Evolutionary conservation across 2,797 vertebrate species (phyloP).

Genomic region (Aphelocoma californica): DNA sequence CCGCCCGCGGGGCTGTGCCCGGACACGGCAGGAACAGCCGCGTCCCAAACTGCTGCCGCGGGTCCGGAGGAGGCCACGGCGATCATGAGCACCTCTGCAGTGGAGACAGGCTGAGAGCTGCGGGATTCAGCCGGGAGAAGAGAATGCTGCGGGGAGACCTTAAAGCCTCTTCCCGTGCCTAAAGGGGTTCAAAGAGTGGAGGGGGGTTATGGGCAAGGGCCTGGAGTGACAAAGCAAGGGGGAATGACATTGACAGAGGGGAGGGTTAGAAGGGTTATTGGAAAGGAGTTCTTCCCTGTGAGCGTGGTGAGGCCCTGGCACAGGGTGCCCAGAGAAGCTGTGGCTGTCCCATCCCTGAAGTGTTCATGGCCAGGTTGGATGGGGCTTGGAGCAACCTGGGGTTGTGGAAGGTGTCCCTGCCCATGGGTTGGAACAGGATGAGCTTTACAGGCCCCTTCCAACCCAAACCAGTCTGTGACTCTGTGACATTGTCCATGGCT

Average conservation of each 20-base stretch:
- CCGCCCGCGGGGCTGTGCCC: background rate
- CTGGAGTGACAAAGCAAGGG: background rate
- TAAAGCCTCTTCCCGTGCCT: background rate
- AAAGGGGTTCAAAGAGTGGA: background rate
- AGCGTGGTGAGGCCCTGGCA: background rate
- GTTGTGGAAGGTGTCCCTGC: background rate
- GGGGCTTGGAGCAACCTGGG: background rate
- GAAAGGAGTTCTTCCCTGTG: background rate
- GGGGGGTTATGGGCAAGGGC: background rate
- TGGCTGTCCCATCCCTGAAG: background rate
- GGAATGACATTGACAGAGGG: background rate
- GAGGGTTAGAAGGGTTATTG: background rate
- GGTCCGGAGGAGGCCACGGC: too few relatives aligned
- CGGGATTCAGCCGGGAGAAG: background rate
- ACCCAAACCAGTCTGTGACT: background rate
- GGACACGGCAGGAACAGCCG: background rate
- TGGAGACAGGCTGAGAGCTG: background rate
- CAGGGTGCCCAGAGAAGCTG: background rate
- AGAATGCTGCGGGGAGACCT: too few relatives aligned
- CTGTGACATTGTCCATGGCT: background rate
- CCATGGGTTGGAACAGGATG: background rate
- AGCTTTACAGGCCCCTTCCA: background rate
- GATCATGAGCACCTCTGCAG: background rate
- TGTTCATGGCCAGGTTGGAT: accelerated
- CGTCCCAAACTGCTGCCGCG: background rate